phyloP scores from a whole-genome alignment of 2,113 vertebrate species.

The Chunga burmeisteri region DNA sequence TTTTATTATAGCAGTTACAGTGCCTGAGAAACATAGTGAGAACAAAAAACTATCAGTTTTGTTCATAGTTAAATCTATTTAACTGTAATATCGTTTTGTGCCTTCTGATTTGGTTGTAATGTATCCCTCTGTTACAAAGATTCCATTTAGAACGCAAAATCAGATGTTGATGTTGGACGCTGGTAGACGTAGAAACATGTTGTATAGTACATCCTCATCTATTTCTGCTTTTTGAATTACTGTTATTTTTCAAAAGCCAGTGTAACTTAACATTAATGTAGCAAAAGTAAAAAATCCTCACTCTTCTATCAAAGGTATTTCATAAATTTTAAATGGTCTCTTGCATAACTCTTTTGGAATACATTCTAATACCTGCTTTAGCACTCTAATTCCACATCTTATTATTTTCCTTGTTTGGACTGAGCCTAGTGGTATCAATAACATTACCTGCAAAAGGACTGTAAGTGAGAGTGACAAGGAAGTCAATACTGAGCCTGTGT shows the following conservation, averaged over 20 bases:
- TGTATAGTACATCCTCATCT: not conserved
- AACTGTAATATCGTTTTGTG: not conserved
- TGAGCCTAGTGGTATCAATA: not conserved
- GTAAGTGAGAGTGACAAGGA: not conserved
- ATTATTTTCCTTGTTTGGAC: not conserved
- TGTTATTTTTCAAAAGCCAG: not conserved
- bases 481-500: not conserved
- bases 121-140: not conserved
- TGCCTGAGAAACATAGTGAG: not conserved
- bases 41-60: not conserved
- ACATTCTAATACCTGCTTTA: not conserved
- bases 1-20: not conserved
- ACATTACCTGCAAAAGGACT: not conserved
- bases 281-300: accelerated
- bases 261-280: not conserved
- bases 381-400: not conserved
- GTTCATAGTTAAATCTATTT: not conserved
- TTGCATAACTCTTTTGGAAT: not conserved
- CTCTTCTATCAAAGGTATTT: not conserved
- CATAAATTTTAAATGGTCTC: not conserved
- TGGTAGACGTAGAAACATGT: not conserved
- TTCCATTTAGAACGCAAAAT: not conserved
- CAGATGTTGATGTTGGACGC: accelerated
- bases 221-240: not conserved
- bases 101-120: not conserved